phyloP scores from a whole-genome alignment of 2,888 invertebrate species.

The Charanyca ferruginea region DNA sequence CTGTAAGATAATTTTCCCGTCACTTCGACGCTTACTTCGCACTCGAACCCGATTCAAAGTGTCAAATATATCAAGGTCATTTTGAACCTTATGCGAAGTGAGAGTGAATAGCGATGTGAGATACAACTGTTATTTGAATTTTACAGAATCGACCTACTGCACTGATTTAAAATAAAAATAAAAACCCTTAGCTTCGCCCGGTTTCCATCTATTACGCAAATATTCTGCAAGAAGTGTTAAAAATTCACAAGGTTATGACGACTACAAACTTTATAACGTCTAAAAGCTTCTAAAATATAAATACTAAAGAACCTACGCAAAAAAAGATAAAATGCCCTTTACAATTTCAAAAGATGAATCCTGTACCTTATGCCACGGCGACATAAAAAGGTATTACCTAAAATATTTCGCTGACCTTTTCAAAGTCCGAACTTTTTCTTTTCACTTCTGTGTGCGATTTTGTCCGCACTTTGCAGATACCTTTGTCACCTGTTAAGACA shows the following conservation, averaged over 20 bases:
- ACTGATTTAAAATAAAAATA: too few relatives aligned
- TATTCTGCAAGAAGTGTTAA: too few relatives aligned
- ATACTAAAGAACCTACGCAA: background rate
- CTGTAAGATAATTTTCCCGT: too few relatives aligned
- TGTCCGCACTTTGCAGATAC: conserved; percentile 14
- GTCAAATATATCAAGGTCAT: too few relatives aligned
- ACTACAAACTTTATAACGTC: background rate
- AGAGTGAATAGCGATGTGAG: too few relatives aligned
- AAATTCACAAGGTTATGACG: background rate
- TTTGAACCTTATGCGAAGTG: too few relatives aligned
- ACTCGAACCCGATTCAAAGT: too few relatives aligned
- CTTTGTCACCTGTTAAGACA: conserved; percentile 42
- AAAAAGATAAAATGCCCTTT: background rate
- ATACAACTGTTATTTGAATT: too few relatives aligned
- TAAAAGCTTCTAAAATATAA: background rate
- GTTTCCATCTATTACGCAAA: too few relatives aligned
- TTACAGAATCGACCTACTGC: too few relatives aligned
- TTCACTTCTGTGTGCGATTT: conserved; percentile 20
- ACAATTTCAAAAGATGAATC: background rate
- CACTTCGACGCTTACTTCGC: too few relatives aligned
- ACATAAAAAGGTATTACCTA: conserved; percentile 14
- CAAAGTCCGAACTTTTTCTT: conserved; percentile 29
- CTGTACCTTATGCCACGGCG: background rate
- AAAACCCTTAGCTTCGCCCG: too few relatives aligned
- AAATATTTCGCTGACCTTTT: conserved; percentile 34